Conservation (phyloP, 2,797 vertebrate species). For the Schizothorax lantsangensis region DNA sequence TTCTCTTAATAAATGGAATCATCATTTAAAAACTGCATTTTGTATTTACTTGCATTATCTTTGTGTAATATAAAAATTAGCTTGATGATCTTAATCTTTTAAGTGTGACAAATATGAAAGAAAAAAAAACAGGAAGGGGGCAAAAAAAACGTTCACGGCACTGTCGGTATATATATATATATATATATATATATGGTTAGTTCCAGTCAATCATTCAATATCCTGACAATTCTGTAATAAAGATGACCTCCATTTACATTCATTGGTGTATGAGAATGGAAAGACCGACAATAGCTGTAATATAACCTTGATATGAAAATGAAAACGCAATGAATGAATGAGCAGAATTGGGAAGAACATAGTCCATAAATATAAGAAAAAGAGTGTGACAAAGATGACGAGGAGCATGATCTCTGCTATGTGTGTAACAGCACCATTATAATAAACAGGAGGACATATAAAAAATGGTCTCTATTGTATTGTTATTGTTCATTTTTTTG, state of each 20-base stretch:
- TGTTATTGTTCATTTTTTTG: not conserved
- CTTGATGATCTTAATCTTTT: too few relatives aligned
- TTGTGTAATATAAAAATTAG: too few relatives aligned
- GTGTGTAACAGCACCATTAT: slow-evolving; percentile 13
- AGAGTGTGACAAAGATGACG: not conserved
- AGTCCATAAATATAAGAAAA: not conserved
- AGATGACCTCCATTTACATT: slow-evolving; percentile 45
- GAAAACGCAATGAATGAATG: not conserved
- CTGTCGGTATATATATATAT: too few relatives aligned
- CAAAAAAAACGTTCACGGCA: too few relatives aligned
- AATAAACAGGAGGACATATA: not conserved
- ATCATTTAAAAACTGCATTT: too few relatives aligned
- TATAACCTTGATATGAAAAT: slow-evolving; percentile 30
- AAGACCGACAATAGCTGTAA: not conserved
- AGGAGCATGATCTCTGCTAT: not conserved
- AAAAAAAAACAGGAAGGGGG: too few relatives aligned
- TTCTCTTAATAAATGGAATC: too few relatives aligned
- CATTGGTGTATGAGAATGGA: slow-evolving; percentile 30
- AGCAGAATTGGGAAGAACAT: not conserved
- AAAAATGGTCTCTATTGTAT: not conserved
- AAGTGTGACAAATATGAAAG: too few relatives aligned
- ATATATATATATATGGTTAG: too few relatives aligned
- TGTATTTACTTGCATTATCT: too few relatives aligned
- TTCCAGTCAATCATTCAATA: not conserved
- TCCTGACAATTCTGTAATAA: slow-evolving; percentile 32